Conservation (phyloP, 2,797 vertebrate genomes). For the Siniperca undulata region DNA sequence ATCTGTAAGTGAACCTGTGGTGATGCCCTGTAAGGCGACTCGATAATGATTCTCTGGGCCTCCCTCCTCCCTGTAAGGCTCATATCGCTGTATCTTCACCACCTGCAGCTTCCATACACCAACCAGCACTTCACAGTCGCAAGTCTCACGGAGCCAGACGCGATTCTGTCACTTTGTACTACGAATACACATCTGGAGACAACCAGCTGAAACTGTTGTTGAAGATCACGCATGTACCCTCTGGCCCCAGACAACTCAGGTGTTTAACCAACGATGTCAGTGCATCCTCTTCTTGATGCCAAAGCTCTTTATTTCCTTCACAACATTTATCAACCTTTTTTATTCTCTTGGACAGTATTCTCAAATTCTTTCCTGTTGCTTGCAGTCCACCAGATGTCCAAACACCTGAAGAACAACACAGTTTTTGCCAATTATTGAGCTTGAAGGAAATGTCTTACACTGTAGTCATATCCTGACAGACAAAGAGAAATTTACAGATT, state of each 20-base stretch:
- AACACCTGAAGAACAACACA: background rate
- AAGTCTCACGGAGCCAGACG: background rate
- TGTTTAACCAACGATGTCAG: background rate
- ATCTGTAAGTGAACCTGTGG: background rate
- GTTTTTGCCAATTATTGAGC: background rate
- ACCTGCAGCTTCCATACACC: slow-evolving; percentile 8
- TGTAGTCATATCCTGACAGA: background rate
- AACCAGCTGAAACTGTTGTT: slow-evolving; percentile 17
- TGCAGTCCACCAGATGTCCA: background rate
- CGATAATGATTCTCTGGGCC: background rate
- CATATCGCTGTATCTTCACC: background rate
- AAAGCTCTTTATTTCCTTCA: slow-evolving; percentile 21
- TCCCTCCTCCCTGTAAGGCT: background rate
- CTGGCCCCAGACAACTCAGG: background rate
- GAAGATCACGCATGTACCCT: background rate
- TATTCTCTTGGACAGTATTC: background rate
- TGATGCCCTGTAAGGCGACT: background rate
- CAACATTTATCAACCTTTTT: background rate
- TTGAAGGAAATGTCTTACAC: background rate
- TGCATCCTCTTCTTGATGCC: background rate
- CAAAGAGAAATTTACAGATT: slow-evolving; percentile 5
- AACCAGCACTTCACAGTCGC: background rate
- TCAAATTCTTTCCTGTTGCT: slow-evolving; percentile 15
- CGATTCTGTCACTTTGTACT: slow-evolving; percentile 12
- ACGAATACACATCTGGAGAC: slow-evolving; percentile 14